Percentiles rank a stretch among this genome's conserved stretches.
Evolutionary conservation across 1,140 invertebrate genomes (phyloP).

Genomic region (Ditylenchus dipsaci): DNA sequence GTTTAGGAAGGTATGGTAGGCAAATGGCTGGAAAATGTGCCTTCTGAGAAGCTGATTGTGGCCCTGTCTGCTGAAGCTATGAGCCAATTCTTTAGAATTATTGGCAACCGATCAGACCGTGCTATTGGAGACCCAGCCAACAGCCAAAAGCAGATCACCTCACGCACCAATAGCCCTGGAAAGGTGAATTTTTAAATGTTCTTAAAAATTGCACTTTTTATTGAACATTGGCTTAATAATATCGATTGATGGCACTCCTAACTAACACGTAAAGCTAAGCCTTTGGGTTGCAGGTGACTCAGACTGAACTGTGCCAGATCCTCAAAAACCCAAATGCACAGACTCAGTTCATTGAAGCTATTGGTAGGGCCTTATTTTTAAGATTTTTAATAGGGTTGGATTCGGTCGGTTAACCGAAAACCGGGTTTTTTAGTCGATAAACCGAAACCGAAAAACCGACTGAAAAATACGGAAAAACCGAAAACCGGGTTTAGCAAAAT

Average conservation of each 20-base stretch:
- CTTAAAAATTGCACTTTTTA: too few relatives aligned
- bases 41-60: neutral
- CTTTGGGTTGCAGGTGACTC: too few relatives aligned
- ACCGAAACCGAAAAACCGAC: too few relatives aligned
- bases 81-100: neutral
- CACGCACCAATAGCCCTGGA: neutral
- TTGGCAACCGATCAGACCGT: neutral
- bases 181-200: neutral
- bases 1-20: neutral
- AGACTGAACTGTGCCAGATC: slow-evolving; percentile 1
- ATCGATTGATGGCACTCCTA: too few relatives aligned
- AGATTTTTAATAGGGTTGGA: too few relatives aligned
- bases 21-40: neutral
- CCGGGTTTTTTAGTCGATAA: too few relatives aligned
- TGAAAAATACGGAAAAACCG: too few relatives aligned
- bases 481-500: too few relatives aligned
- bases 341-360: neutral
- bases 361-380: neutral
- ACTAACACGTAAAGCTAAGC: too few relatives aligned
- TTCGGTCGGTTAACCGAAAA: too few relatives aligned
- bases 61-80: slow-evolving; percentile 3
- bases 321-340: too few relatives aligned
- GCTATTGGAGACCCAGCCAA: neutral
- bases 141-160: neutral
- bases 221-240: too few relatives aligned